These are phyloP conservation scores for Watsonalla cultraria DNA, from an alignment of 2,888 invertebrate genomes.

Conservation along the genomic window DNA sequence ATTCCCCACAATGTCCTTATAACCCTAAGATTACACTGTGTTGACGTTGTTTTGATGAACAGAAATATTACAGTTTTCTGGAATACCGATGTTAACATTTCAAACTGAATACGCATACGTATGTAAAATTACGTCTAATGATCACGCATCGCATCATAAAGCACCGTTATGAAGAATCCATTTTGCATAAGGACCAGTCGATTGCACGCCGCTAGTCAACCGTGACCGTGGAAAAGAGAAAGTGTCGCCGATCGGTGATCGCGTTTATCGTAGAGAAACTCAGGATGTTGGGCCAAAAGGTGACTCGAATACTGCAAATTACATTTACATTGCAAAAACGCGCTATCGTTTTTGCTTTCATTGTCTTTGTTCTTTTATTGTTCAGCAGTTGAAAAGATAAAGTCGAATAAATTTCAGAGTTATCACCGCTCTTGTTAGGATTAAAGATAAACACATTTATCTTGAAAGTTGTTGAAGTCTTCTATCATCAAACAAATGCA, in stretches of 20 bases:
- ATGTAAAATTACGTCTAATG: neutral
- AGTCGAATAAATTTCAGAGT: neutral
- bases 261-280: slow-evolving; percentile 36
- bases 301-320: slow-evolving; percentile 18
- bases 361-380: neutral
- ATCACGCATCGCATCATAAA: neutral
- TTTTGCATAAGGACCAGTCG: slow-evolving; percentile 7
- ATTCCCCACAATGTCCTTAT: too few relatives aligned
- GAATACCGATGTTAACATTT: too few relatives aligned
- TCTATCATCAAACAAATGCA: too few relatives aligned
- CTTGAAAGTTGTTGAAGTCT: too few relatives aligned
- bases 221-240: slow-evolving; percentile 14
- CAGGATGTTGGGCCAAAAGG: slow-evolving; percentile 26
- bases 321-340: slow-evolving; percentile 12
- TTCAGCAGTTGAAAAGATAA: neutral
- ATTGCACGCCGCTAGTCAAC: slow-evolving; percentile 13
- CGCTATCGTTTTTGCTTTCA: slow-evolving; percentile 2
- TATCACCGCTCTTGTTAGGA: too few relatives aligned
- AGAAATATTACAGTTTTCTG: too few relatives aligned
- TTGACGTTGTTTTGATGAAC: too few relatives aligned
- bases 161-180: neutral
- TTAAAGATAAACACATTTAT: too few relatives aligned
- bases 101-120: neutral
- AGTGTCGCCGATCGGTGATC: slow-evolving; percentile 21
- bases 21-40: too few relatives aligned